Evolutionary conservation across 1,140 invertebrate species (phyloP), one percentile per base, ranked within the genome.

Genomic region (Hyles vespertilio): DNA sequence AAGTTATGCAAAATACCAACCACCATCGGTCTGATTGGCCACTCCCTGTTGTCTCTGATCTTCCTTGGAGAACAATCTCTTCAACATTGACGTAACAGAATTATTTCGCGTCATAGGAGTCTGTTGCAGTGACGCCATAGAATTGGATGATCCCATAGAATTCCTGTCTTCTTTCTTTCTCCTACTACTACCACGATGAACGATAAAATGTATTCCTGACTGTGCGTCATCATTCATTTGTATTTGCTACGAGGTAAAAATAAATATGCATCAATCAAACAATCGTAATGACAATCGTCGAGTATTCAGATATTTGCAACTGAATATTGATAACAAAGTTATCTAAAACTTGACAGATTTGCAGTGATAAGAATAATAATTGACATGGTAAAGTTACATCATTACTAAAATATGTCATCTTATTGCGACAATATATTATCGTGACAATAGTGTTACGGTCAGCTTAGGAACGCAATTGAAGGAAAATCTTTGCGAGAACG

Each of bases 31-130:
- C 71, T 87, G 83, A 7, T 70, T 71, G 0, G 53, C 32, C 3
- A 61, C 52, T 4, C 58, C 51, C 2, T 65, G 54, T 47, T 56
- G 9, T 59, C 66, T 12, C 51, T 89, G 89, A 10, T 94, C 93
- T 46, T 95, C 95, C 48, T 93, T 92, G 48, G 92, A 94, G 65
- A 96, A 94, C 47, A 96, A 82, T 68, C 93, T 89, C 60, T 93
- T 94, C 1, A 96, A 77, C 64, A 95, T 93, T 8, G 92, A 95
- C 0, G 94, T 94, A 6, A 95, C 94, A 0, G 92, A 93, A 59
- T 92, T 94, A 0, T 94, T 92, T 34, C 94, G 84, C 0, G 93
- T 91, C 58, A 96, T 90, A 0, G 94, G 93, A 89, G 67, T 90
- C 80, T 60, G 91, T 75, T 74, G 89, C 67, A 77, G 85, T 5